phyloP scores from a whole-genome alignment of 1,140 invertebrate species.

The Grapholita molesta region DNA sequence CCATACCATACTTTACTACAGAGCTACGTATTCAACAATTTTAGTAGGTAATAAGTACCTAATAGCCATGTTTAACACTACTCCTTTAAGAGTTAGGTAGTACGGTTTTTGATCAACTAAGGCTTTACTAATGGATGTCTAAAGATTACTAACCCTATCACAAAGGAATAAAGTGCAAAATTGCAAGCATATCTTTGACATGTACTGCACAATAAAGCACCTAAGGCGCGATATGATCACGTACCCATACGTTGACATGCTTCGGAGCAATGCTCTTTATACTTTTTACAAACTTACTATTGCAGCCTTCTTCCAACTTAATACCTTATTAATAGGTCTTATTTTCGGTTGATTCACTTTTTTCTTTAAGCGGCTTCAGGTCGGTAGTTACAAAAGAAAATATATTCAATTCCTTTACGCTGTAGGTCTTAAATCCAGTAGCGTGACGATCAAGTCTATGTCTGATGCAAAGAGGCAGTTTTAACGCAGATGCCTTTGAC shows the following conservation, averaged over 20 bases:
- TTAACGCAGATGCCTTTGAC: background rate
- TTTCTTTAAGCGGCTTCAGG: background rate
- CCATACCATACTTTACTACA: too few species aligned
- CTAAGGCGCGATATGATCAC: conserved; percentile 39
- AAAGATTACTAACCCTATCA: background rate
- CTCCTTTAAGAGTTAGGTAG: background rate
- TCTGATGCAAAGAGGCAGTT: background rate
- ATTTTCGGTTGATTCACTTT: background rate
- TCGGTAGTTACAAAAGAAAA: background rate
- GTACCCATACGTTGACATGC: conserved; percentile 51
- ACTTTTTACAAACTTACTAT: background rate
- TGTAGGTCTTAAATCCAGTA: background rate
- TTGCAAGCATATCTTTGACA: background rate
- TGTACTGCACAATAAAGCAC: conserved; percentile 40
- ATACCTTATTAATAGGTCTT: background rate
- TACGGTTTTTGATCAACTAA: background rate
- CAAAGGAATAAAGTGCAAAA: background rate
- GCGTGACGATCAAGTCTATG: background rate
- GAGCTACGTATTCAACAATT: too few species aligned
- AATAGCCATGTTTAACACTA: too few species aligned
- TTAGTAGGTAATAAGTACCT: too few species aligned
- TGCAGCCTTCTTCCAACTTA: background rate
- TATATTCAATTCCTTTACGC: background rate
- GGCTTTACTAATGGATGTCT: background rate
- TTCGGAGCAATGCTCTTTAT: conserved; percentile 43